A percentile compares a stretch with the other conserved stretches of the same genome.
phyloP scores from a whole-genome alignment of 2,888 invertebrate genomes.

The Plagiodera versicolora region DNA sequence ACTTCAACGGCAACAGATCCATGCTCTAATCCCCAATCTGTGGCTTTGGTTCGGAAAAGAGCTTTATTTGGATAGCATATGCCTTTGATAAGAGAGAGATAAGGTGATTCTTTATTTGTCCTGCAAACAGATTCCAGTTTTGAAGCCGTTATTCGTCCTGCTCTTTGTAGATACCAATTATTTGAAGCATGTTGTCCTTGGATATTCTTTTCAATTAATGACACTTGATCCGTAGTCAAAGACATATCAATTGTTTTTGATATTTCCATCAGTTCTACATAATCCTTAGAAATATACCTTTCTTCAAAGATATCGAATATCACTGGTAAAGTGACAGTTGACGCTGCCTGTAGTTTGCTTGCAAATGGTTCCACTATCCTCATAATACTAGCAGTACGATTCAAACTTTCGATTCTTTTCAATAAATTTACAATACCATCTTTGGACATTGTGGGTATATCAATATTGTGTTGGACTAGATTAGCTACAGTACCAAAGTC shows the following conservation, averaged over 20 bases:
- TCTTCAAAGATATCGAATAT: background rate
- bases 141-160: slow-evolving; percentile 5
- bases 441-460: background rate
- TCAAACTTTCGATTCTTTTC: background rate
- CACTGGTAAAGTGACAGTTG: background rate
- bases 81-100: background rate
- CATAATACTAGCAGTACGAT: slow-evolving; percentile 8
- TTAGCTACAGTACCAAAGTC: slow-evolving; percentile 14
- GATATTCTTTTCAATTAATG: slow-evolving; percentile 7
- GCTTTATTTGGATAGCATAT: background rate
- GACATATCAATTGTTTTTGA: background rate
- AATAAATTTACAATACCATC: background rate
- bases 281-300: slow-evolving; percentile 3
- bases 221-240: slow-evolving; percentile 2
- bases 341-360: slow-evolving; percentile 1
- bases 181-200: slow-evolving; percentile 11
- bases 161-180: background rate
- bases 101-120: slow-evolving; percentile 2
- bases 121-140: slow-evolving; percentile 4
- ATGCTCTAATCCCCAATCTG: slow-evolving; percentile 9
- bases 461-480: slow-evolving; percentile 1
- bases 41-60: slow-evolving; percentile 3
- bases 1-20: slow-evolving; percentile 5
- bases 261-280: slow-evolving; percentile 9
- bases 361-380: slow-evolving; percentile 8